Conservation (phyloP, 2,113 vertebrate species). For the Donacobius atricapilla region DNA sequence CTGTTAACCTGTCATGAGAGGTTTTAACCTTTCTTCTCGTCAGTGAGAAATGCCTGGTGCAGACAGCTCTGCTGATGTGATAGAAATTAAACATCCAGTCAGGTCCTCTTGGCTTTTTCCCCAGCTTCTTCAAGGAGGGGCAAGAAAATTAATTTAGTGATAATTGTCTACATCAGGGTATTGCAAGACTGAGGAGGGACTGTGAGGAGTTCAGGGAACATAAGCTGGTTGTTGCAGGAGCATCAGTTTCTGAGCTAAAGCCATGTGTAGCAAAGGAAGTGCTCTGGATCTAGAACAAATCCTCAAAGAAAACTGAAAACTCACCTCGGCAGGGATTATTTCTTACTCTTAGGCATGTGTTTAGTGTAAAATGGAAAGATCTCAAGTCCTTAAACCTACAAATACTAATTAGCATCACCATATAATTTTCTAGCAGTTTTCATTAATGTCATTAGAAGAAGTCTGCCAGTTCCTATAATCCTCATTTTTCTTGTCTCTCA, state of each 20-base stretch:
- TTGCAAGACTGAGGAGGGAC: neutral
- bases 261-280: neutral
- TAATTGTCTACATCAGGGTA: neutral
- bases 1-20: conserved; percentile 10
- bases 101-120: neutral
- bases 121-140: neutral
- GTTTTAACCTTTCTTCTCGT: neutral
- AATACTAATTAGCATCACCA: neutral
- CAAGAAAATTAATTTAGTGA: neutral
- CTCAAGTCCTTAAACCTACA: neutral
- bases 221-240: neutral
- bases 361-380: neutral
- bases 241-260: neutral
- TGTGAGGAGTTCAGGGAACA: neutral
- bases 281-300: neutral
- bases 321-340: neutral
- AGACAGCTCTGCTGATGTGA: neutral
- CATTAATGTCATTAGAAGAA: neutral
- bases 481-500: neutral
- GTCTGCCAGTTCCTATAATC: neutral
- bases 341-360: rapidly evolving
- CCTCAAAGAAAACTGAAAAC: neutral
- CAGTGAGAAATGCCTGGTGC: neutral
- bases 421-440: neutral
- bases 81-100: neutral